Evolutionary conservation across 1,140 invertebrate species (phyloP).

Genomic region (Caenorhabditis brenneri): DNA sequence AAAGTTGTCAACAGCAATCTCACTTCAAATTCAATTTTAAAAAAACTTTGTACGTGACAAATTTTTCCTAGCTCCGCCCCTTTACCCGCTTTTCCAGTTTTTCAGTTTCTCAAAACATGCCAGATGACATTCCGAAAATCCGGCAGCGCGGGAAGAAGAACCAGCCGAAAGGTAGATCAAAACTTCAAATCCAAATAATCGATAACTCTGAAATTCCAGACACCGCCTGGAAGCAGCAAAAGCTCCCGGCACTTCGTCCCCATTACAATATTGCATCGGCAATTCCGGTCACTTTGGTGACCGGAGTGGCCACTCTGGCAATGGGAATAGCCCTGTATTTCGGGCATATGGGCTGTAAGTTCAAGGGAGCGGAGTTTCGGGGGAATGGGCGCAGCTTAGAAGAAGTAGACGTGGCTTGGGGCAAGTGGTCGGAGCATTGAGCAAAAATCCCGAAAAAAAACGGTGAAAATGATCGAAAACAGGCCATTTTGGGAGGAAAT

Average conservation of each 20-base stretch:
- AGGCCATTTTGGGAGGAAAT: no score
- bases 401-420: no score
- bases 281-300: slow-evolving; percentile 19
- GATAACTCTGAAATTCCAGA: neutral
- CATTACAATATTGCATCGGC: neutral
- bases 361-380: neutral
- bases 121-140: slow-evolving; percentile 30
- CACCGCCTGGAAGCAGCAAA: slow-evolving; percentile 21
- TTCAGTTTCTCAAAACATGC: neutral
- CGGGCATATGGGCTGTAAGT: slow-evolving; percentile 17
- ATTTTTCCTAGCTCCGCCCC: no score
- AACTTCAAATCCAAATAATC: neutral
- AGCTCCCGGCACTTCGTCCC: neutral
- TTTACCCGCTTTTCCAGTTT: no score
- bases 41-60: no score
- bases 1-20: no score
- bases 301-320: neutral
- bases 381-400: no score
- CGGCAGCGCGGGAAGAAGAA: slow-evolving; percentile 31
- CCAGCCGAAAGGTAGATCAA: neutral
- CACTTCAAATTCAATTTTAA: no score
- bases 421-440: no score
- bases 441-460: no score
- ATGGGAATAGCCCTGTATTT: slow-evolving; percentile 28
- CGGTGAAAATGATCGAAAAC: no score